Percentiles rank a stretch among this genome's conserved stretches.
These are phyloP conservation scores for Semotilus atromaculatus DNA, from an alignment of 2,797 vertebrate species.

Conservation along the genomic window DNA sequence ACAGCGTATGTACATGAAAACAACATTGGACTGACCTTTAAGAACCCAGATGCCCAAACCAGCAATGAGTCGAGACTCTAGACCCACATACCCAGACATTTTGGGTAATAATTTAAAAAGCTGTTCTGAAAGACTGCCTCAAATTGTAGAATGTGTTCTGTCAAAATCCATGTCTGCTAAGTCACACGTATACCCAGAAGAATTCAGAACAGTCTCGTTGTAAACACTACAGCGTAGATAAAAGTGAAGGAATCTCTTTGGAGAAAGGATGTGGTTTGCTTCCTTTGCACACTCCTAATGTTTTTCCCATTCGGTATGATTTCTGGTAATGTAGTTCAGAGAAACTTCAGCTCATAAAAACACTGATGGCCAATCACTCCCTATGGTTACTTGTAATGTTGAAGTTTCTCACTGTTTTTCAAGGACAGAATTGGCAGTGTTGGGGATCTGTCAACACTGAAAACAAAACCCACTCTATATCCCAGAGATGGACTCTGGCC, in stretches of 20 bases:
- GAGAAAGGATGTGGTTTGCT: constrained; percentile 17
- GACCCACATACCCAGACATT: neutral
- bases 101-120: constrained; percentile 17
- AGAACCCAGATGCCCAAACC: constrained; percentile 56
- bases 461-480: constrained; percentile 40
- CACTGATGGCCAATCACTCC: neutral
- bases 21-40: constrained; percentile 62
- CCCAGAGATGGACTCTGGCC: constrained; percentile 14
- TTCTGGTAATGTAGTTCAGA: neutral
- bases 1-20: constrained; percentile 44
- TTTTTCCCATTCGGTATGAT: neutral
- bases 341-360: neutral
- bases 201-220: neutral
- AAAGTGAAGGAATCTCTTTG: constrained; percentile 25
- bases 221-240: neutral
- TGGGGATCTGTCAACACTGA: constrained; percentile 28
- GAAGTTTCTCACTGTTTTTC: constrained; percentile 12
- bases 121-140: neutral
- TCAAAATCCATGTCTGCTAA: constrained; percentile 9
- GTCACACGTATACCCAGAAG: neutral
- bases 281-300: constrained; percentile 6
- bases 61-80: constrained; percentile 53
- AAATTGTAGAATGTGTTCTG: constrained; percentile 2
- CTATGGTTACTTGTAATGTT: constrained; percentile 22
- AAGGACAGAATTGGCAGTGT: constrained; percentile 39